These are phyloP conservation scores for Cryptosula pallasiana DNA, from an alignment of 2,888 invertebrate species.

Conservation along the genomic window DNA sequence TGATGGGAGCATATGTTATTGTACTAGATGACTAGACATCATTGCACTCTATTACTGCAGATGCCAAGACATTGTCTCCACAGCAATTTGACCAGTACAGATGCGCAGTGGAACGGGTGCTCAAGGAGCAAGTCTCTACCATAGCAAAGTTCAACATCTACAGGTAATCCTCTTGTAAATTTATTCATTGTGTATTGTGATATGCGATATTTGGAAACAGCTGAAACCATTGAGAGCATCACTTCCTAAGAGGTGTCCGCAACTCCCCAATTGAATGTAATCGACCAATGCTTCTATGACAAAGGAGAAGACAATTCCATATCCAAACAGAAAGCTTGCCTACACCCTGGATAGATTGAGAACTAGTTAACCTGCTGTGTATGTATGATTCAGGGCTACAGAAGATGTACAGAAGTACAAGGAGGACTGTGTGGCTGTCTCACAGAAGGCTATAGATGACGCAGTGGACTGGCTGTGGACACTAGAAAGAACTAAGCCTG, in stretches of 20 bases:
- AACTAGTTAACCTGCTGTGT: too few species aligned
- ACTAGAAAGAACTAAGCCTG: constrained; percentile 38
- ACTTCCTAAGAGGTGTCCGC: too few species aligned
- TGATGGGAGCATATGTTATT: not conserved
- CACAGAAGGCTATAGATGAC: constrained; percentile 45
- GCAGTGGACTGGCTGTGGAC: constrained; percentile 49
- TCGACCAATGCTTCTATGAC: too few species aligned
- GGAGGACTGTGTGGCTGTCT: constrained; percentile 44
- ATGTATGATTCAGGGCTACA: constrained; percentile 37
- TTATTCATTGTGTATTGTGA: too few species aligned
- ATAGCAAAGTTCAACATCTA: constrained; percentile 51
- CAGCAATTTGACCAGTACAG: constrained; percentile 50
- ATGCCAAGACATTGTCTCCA: constrained; percentile 47
- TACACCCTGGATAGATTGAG: too few species aligned
- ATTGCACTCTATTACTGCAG: constrained; percentile 31
- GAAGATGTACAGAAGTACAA: constrained; percentile 44
- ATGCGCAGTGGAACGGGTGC: constrained; percentile 42
- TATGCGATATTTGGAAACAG: too few species aligned
- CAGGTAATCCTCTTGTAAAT: constrained; percentile 36
- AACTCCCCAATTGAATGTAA: too few species aligned
- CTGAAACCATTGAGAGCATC: too few species aligned
- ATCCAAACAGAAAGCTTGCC: too few species aligned
- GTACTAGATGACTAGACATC: not conserved
- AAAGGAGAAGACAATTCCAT: too few species aligned
- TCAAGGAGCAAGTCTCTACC: constrained; percentile 48